Evolutionary conservation across 2,888 invertebrate species (phyloP), one percentile per base, ranked within the genome.

Genomic region (Conus canariensis): DNA sequence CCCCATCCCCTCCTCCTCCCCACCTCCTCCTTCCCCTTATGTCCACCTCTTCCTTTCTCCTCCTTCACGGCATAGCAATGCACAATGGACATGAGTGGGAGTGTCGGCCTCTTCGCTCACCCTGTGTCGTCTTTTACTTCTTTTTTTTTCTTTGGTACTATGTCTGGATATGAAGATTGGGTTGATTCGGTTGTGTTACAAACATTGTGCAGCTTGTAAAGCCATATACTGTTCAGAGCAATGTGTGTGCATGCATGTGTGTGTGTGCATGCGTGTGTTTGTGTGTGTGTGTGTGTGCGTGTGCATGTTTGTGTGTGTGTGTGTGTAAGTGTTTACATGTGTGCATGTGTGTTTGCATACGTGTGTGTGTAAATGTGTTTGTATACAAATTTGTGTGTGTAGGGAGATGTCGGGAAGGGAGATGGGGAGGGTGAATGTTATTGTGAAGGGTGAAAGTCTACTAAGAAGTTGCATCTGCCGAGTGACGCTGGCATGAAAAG

Each of bases 1-100:
- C 10, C 12, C 64, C 16, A 10, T 64, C 64, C 64, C 16, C 16
- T 16, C 64, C 64, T 16, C 16, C 6, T 64, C 12, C 12, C 64
- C 64, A 7, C 64, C 16, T 64, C 16, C 14, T 80, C 30, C 77
- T 80, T 80, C 77, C 77, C 77, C 25, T 22, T 10, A 16, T 70
- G 16, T 70, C 77, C 45, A 30, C 77, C 30, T 80, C 30, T 30
- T 30, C 77, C 25, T 30, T 6, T 30, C 30, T 14, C 77, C 77
- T 22, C 77, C 77, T 14, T 45, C 77, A 80, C 77, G 16, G 77
- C 77, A 80, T 10, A 80, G 77, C 77, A 80, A 80, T 80, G 77
- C 77, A 80, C 77, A 22, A 45, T 9, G 16, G 45, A n/a, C 74
- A 74, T n/a, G 74, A 30, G 77, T 80, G 77, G 77, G 77, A 80